Percentiles rank a stretch among this genome's conserved stretches.
Evolutionary conservation across 2,797 vertebrate species (phyloP).

Genomic region (Pempheris klunzingeri): DNA sequence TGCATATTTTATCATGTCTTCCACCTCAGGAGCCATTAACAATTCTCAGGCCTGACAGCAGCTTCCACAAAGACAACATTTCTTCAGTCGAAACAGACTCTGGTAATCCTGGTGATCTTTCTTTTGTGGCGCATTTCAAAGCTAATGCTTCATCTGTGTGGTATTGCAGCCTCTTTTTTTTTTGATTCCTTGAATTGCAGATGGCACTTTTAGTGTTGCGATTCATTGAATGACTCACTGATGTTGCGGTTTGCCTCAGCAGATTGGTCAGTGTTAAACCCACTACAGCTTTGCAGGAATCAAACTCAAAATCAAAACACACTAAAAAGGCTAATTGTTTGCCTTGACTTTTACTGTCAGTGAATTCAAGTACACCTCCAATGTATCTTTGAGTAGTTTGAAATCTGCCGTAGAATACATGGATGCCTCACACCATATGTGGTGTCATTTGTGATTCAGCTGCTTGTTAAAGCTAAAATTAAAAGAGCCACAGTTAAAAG

Average conservation of each 20-base stretch:
- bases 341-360: background rate
- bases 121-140: conserved; percentile 3
- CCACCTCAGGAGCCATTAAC: conserved; percentile 26
- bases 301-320: conserved; percentile 1
- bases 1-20: conserved; percentile 17
- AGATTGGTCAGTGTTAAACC: background rate
- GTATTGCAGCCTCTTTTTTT: background rate
- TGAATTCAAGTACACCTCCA: background rate
- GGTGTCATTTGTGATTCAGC: background rate
- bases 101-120: conserved; percentile 1
- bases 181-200: conserved; percentile 3
- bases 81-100: conserved; percentile 20
- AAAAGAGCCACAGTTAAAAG: conserved; percentile 4
- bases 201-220: background rate
- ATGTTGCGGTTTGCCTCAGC: background rate
- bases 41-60: conserved; percentile 24
- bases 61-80: conserved; percentile 15
- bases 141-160: background rate
- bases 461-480: conserved; percentile 17
- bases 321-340: background rate
- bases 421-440: background rate
- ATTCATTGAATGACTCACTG: background rate
- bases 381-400: background rate
- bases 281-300: background rate
- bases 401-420: too few species aligned